These are phyloP conservation scores for Palloptera scutellata DNA, from an alignment of 2,888 invertebrate species.

Conservation along the genomic window DNA sequence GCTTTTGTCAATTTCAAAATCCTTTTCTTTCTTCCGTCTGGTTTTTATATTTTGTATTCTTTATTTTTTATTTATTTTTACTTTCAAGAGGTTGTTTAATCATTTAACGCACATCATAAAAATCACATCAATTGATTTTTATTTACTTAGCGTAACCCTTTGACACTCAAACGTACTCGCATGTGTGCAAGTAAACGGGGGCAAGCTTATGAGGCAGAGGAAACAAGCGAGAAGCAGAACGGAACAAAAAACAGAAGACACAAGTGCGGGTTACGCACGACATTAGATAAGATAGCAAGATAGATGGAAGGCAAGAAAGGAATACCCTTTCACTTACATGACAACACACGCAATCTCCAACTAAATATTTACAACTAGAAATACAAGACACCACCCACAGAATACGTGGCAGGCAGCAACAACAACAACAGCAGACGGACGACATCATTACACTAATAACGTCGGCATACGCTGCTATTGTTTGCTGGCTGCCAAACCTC, in stretches of 20 bases:
- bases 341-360: constrained; percentile 14
- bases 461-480: constrained; percentile 7
- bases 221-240: background rate
- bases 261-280: constrained; percentile 2
- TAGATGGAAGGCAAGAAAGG: constrained; percentile 8
- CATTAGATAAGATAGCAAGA: constrained; percentile 24
- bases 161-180: constrained; percentile 4
- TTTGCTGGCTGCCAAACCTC: constrained; percentile 11
- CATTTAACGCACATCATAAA: constrained; percentile 59
- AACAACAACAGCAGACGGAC: background rate
- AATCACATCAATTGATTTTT: constrained; percentile 52
- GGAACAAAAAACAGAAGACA: background rate
- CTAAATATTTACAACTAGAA: constrained; percentile 7
- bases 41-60: background rate
- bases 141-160: constrained; percentile 32
- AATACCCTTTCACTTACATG: constrained; percentile 9
- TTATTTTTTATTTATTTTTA: background rate
- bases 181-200: too few relatives aligned
- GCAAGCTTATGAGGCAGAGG: constrained; percentile 1
- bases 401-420: constrained; percentile 8
- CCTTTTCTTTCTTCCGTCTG: constrained; percentile 8
- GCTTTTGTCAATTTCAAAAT: too few relatives aligned
- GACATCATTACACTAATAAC: constrained; percentile 27
- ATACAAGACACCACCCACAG: background rate
- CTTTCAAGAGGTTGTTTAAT: constrained; percentile 57